A percentile compares a stretch with the other conserved stretches of the same genome.
phyloP scores from a whole-genome alignment of 2,888 invertebrate species.

The Antheraea assamensis region DNA sequence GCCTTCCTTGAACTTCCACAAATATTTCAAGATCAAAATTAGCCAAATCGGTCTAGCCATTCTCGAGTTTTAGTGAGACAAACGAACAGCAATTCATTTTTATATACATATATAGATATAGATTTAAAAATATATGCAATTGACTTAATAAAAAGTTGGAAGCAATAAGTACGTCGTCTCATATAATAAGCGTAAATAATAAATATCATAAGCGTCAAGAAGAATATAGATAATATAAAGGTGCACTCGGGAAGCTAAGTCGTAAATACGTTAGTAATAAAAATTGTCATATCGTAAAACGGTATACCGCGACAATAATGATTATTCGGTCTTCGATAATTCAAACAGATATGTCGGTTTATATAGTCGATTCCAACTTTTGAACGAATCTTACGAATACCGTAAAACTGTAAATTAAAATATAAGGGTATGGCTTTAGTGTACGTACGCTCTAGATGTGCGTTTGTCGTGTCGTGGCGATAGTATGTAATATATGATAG shows the following conservation, averaged over 20 bases:
- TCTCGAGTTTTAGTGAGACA: too few relatives aligned
- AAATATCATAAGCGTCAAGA: background rate
- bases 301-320: background rate
- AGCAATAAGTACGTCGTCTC: background rate
- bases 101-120: too few relatives aligned
- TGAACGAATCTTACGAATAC: background rate
- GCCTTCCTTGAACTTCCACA: too few relatives aligned
- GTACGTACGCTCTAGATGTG: background rate
- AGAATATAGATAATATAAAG: background rate
- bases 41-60: too few relatives aligned
- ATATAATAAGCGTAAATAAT: background rate
- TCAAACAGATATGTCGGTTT: background rate
- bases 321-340: background rate
- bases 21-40: too few relatives aligned
- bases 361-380: background rate
- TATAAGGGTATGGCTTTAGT: background rate
- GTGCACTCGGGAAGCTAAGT: background rate
- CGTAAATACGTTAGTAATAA: conserved; percentile 4
- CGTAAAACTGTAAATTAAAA: background rate
- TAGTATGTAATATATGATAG: too few relatives aligned
- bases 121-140: background rate
- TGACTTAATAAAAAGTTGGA: background rate
- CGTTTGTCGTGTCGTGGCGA: too few relatives aligned
- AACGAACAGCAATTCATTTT: too few relatives aligned
- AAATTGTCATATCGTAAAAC: background rate